Evolutionary conservation across 2,113 vertebrate genomes (phyloP).

Genomic region (Chrysemys picta): DNA sequence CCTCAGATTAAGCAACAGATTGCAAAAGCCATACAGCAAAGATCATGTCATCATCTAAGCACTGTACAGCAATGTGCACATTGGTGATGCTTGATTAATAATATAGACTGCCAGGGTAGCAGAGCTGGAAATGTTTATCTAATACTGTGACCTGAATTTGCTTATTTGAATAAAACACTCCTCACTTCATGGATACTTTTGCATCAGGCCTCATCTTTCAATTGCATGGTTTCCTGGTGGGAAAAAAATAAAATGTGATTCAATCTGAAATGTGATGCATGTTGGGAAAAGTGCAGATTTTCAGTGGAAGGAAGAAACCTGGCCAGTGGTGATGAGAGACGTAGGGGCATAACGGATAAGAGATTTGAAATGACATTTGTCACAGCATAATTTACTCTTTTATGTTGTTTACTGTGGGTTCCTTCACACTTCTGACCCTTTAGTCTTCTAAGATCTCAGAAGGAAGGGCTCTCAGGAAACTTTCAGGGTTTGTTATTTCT

Average conservation of each 20-base stretch:
- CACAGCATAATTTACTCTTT: neutral
- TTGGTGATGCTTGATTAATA: conserved; percentile 26
- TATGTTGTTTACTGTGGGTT: neutral
- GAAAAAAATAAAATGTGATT: neutral
- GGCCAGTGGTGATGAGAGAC: neutral
- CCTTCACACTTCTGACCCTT: conserved; percentile 3
- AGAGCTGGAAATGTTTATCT: conserved; percentile 49
- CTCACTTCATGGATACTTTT: conserved; percentile 26
- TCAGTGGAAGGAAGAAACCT: neutral
- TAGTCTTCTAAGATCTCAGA: neutral
- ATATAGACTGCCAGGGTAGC: conserved; percentile 20
- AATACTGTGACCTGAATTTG: conserved; percentile 39
- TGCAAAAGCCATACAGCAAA: neutral
- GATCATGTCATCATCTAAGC: conserved; percentile 19
- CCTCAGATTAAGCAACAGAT: conserved; percentile 32
- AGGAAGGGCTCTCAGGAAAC: neutral
- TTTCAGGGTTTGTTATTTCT: neutral
- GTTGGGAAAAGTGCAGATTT: neutral
- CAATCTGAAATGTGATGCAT: neutral
- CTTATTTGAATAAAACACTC: conserved; percentile 52
- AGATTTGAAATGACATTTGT: neutral
- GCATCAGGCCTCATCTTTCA: conserved; percentile 15
- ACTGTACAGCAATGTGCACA: conserved; percentile 34
- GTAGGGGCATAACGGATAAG: neutral
- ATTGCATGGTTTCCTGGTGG: neutral